Evolutionary conservation across 2,113 vertebrate genomes (phyloP).

Genomic region (Chaetops frenatus): DNA sequence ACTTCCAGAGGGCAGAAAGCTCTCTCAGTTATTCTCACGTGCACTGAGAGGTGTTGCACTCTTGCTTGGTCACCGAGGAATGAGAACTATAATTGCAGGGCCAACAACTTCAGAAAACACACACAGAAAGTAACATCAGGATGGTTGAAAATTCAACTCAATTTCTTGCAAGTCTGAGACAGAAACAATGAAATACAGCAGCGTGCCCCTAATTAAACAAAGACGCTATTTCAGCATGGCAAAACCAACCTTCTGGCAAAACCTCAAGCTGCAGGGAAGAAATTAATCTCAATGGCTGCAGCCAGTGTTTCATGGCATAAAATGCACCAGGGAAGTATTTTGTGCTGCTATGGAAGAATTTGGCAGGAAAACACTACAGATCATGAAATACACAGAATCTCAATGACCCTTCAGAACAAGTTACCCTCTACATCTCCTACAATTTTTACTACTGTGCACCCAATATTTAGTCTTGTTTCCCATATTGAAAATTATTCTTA

Average conservation of each 20-base stretch:
- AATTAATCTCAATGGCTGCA: conserved; percentile 2
- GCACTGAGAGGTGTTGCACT: not conserved
- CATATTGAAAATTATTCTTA: not conserved
- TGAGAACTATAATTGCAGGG: not conserved
- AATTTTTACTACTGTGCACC: not conserved
- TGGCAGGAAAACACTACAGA: not conserved
- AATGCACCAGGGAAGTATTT: not conserved
- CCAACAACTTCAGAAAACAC: not conserved
- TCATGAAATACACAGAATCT: not conserved
- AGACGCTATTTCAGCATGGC: not conserved
- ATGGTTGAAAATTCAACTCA: not conserved
- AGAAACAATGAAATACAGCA: conserved; percentile 18
- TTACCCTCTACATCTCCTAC: not conserved
- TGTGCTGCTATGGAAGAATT: not conserved
- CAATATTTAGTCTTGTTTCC: not conserved
- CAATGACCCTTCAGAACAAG: not conserved
- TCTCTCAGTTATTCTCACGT: not conserved
- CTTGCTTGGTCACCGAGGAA: not conserved
- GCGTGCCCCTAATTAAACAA: conserved; percentile 28
- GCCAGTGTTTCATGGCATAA: not conserved
- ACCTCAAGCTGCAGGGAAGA: not conserved
- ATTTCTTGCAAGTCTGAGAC: not conserved
- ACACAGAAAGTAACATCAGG: conserved; percentile 1
- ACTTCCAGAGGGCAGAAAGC: not conserved
- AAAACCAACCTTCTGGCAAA: conserved; percentile 25